Percentiles rank a stretch among this genome's conserved stretches.
Conservation (phyloP, 2,113 vertebrate species). For the Cyprinus carpio region DNA sequence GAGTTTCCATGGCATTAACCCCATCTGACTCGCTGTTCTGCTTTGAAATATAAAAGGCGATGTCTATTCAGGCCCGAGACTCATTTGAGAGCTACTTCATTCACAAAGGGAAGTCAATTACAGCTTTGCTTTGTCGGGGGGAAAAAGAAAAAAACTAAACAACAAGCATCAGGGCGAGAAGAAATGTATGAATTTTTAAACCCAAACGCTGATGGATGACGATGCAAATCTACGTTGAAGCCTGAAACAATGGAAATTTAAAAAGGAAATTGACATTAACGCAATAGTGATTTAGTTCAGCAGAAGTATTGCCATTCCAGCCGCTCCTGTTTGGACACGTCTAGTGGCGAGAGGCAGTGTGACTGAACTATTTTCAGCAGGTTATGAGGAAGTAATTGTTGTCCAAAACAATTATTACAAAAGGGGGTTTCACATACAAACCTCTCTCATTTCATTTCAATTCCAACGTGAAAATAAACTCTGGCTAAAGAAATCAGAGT, state of each 20-base stretch:
- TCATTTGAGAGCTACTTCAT: slow-evolving; percentile 17
- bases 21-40: slow-evolving; percentile 23
- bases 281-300: slow-evolving; percentile 23
- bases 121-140: slow-evolving; percentile 32
- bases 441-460: slow-evolving; percentile 28
- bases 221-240: slow-evolving; percentile 32
- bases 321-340: not conserved
- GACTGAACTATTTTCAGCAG: not conserved
- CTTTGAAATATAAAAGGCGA: slow-evolving; percentile 41
- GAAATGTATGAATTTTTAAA: slow-evolving; percentile 35
- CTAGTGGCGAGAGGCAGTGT: slow-evolving; percentile 5
- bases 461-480: not conserved
- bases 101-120: slow-evolving; percentile 21
- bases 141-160: not conserved
- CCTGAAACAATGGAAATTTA: slow-evolving; percentile 23
- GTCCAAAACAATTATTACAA: slow-evolving; percentile 22
- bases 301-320: not conserved
- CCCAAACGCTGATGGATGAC: slow-evolving; percentile 18
- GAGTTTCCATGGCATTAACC: slow-evolving; percentile 44
- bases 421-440: slow-evolving; percentile 17
- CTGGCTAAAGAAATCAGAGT: not conserved
- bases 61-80: slow-evolving; percentile 18
- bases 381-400: slow-evolving; percentile 6
- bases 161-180: slow-evolving; percentile 2
- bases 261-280: slow-evolving; percentile 26